A percentile compares a stretch with the other conserved stretches of the same genome.
These are phyloP conservation scores for Serinus canaria DNA, from an alignment of 2,113 vertebrate genomes.

Conservation along the genomic window DNA sequence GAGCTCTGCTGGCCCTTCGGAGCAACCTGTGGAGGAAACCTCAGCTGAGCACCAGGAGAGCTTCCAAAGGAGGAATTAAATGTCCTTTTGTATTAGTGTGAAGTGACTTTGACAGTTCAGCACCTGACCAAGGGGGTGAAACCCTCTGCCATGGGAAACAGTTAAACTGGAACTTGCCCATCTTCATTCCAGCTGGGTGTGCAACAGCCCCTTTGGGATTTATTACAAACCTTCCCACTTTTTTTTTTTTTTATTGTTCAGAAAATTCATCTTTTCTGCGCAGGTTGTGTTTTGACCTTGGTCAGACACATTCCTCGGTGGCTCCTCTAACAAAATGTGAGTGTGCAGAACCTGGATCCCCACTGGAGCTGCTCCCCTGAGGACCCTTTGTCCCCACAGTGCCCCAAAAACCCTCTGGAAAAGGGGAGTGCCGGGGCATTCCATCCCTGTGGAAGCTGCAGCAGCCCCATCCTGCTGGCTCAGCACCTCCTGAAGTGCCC, in stretches of 20 bases:
- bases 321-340: fast-evolving
- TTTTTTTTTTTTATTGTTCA: neutral
- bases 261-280: neutral
- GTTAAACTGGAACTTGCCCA: neutral
- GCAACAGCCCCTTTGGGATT: neutral
- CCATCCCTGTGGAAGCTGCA: neutral
- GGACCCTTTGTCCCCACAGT: fast-evolving
- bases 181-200: neutral
- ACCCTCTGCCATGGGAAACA: neutral
- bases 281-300: neutral
- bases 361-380: neutral
- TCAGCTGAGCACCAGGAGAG: neutral
- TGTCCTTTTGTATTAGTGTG: neutral
- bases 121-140: neutral
- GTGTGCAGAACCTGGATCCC: neutral
- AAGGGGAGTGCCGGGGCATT: neutral
- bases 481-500: neutral
- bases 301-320: neutral
- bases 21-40: neutral
- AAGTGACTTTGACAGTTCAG: neutral
- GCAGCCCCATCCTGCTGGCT: neutral
- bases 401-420: fast-evolving
- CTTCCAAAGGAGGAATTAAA: neutral
- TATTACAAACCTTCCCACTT: neutral
- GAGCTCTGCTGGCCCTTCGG: neutral